Evolutionary conservation across 2,113 vertebrate genomes (phyloP), one percentile per base, ranked within the genome.

Genomic region (Rhinolophus ferrumequinum): DNA sequence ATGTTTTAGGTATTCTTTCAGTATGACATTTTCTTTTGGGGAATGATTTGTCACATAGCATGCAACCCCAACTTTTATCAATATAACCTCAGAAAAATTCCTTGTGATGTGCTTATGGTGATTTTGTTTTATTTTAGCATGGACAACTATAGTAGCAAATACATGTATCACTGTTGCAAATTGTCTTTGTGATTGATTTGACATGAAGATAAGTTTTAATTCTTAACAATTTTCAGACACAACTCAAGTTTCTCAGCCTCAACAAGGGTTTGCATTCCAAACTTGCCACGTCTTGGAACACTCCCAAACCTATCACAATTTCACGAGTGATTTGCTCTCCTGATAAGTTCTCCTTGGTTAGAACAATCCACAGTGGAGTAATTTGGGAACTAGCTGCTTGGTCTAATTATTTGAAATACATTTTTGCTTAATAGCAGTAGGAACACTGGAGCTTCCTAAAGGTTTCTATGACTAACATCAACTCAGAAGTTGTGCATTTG

Each of bases 401-500:
- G 66, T 83, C 94, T 94, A 95, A 94, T 96, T 89, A 93, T 97
- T 87, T 80, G 50, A 95, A 97, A 94, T 93, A 80, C 44, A 93
- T 54, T 95, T 96, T 97, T 97, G 73, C 75, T 93, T 96, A 92
- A 94, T 93, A 95, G 76, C 35, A 60, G 24, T 60, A 85, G 47
- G 28, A 88, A 24, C n/a, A 90, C 4, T 54, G 52, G 77, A 94
- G 60, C 35, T 80, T 86, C 93, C 83, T 83, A 54, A 93, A 94
- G 93, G 26, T 93, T 88, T 93, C 93, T 66, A 11, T 19, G 73
- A 67, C 82, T 79, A 38, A 54, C 66, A 62, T 88, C 95, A 81
- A 82, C 66, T 95, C 75, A 90, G 93, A 94, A 94, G 79, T 62
- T 67, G 30, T 33, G 47, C 66, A 50, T 94, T 70, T 83, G 38